Base-by-base conservation (phyloP, 1,140 invertebrate species). In the Caenorhabditis briggsae region DNA sequence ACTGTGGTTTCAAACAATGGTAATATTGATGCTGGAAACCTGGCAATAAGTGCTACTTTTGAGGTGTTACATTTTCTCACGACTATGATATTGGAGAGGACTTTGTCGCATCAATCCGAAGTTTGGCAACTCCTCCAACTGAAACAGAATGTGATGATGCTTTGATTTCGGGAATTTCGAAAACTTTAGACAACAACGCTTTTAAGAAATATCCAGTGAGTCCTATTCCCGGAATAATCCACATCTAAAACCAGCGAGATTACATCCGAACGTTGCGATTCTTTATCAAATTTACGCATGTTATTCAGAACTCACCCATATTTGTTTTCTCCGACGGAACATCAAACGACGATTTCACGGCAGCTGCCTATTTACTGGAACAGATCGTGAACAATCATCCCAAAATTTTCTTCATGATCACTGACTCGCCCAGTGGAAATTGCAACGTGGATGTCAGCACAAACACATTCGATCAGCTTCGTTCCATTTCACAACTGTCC, bases 241-340 rank as follows among this genome's bases (percentile, higher is more conserved):
- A 33, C 33, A 33, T 33, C 33, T 33, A 33, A 33, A 33, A 33
- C 33, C 33, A 33, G 33, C 33, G 1, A 33, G 33, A 33, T 33
- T 33, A 1, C 33, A 33, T 33, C 33, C 33, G 33, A 33, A 33
- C 33, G 33, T 33, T 33, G 33, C 33, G 33, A 33, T 33, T 33
- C 3, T 33, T 33, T 33, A 33, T 33, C 33, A 33, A 33, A 33
- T 33, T 33, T 33, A 33, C 33, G n/a, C n/a, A n/a, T n/a, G 33
- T 33, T 3, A 33, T 82, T 25, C 41, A 82, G 82, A 56, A 86
- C 56, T 88, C 87, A 18, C 87, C 87, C 9, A 61, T 88, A 23
- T 88, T 87, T 50, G 84, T 88, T 11, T 88, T 88, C 56, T 87
- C 87, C 16, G 84, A 88, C 56, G 87, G 83, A 41, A 70, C 58